Evolutionary conservation across 2,888 invertebrate species (phyloP).

Genomic region (Mimachlamys varia): DNA sequence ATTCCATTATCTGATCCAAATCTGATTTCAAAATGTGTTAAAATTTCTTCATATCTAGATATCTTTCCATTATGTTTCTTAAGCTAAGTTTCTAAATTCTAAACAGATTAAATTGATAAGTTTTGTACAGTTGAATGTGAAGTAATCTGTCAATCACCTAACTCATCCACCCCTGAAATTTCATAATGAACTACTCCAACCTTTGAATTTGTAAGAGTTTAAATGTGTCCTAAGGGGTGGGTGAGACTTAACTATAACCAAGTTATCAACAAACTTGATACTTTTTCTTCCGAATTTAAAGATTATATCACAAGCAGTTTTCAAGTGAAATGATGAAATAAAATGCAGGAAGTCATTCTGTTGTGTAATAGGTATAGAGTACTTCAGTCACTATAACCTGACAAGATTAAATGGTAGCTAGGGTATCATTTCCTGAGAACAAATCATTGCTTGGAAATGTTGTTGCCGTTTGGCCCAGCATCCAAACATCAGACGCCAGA

Average conservation of each 20-base stretch:
- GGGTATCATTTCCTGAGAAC: neutral
- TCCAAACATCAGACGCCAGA: slow-evolving; percentile 23
- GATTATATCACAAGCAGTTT: neutral
- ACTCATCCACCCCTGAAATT: too few species aligned
- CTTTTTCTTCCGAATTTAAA: neutral
- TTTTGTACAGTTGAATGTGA: neutral
- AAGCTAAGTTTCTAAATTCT: neutral
- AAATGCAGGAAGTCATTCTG: neutral
- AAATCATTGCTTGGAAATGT: neutral
- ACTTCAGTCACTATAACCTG: neutral
- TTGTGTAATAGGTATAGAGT: neutral
- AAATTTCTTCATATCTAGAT: neutral
- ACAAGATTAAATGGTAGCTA: neutral
- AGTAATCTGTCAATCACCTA: neutral
- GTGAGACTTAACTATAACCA: too few species aligned
- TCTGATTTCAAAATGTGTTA: neutral
- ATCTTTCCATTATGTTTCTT: neutral
- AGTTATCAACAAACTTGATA: neutral
- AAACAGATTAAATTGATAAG: neutral
- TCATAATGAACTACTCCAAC: too few species aligned
- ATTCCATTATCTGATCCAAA: neutral
- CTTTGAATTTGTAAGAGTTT: too few species aligned
- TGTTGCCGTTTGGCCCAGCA: neutral
- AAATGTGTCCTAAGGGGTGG: too few species aligned
- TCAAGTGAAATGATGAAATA: neutral